A percentile compares a stretch with the other conserved stretches of the same genome.
phyloP scores from a whole-genome alignment of 2,888 invertebrate genomes.

The Bombylius discolor region DNA sequence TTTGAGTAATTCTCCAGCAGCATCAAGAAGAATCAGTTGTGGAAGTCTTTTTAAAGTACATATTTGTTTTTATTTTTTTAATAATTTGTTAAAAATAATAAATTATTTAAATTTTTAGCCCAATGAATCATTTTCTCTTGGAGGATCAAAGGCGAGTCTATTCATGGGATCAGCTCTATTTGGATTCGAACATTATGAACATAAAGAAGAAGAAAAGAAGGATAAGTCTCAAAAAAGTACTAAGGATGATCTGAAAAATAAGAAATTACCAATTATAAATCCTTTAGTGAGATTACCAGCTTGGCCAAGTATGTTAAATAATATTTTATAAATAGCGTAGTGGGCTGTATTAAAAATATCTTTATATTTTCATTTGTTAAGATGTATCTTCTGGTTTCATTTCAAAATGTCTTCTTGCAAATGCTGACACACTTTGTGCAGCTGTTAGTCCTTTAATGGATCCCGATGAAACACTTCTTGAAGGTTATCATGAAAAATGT shows the following conservation, averaged over 20 bases:
- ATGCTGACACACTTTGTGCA: conserved; percentile 91
- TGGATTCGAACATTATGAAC: conserved; percentile 31
- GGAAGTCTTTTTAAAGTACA: conserved; percentile 74
- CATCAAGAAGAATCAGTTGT: conserved; percentile 79
- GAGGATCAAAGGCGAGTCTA: conserved; percentile 46
- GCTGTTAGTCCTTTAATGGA: conserved; percentile 94
- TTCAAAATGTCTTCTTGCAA: conserved; percentile 87
- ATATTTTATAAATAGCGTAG: neutral
- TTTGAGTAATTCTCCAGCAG: conserved; percentile 65
- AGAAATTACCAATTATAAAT: conserved; percentile 77
- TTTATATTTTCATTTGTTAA: conserved; percentile 19
- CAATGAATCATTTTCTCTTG: conserved; percentile 38
- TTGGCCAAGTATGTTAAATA: conserved; percentile 61
- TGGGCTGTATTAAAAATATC: neutral
- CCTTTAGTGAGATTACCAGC: conserved; percentile 74
- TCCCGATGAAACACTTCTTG: conserved; percentile 73
- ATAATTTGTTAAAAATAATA: conserved; percentile 14
- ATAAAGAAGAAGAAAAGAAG: conserved; percentile 29
- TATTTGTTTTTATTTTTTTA: conserved; percentile 13
- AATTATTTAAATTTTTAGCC: conserved; percentile 19
- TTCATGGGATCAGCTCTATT: conserved; percentile 36
- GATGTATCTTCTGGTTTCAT: conserved; percentile 69
- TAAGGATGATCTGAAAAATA: conserved; percentile 44
- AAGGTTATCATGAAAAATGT: conserved; percentile 83
- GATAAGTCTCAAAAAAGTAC: conserved; percentile 27